These are phyloP conservation scores for Lagocephalus sceleratus DNA, from an alignment of 2,797 vertebrate species.

Conservation along the genomic window DNA sequence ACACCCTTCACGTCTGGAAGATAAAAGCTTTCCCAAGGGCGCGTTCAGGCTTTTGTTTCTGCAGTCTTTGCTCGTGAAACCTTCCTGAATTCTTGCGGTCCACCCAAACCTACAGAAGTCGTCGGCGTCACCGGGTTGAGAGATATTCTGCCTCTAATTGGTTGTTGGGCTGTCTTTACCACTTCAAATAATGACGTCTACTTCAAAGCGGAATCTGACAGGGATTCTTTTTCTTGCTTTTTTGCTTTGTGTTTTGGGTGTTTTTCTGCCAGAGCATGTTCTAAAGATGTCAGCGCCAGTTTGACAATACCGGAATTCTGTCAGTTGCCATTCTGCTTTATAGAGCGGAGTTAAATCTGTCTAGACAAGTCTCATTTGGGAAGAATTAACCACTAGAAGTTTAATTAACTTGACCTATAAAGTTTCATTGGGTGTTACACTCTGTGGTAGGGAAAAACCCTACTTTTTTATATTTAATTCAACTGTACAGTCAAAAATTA, in stretches of 20 bases:
- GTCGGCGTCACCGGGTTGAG: conserved; percentile 35
- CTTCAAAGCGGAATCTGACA: conserved; percentile 62
- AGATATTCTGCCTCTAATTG: conserved; percentile 57
- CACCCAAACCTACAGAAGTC: conserved; percentile 24
- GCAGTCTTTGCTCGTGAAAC: conserved; percentile 13
- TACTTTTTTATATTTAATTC: conserved; percentile 24
- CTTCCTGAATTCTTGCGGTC: conserved; percentile 14
- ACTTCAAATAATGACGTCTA: conserved; percentile 59
- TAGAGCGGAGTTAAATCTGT: conserved; percentile 30
- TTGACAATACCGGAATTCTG: conserved; percentile 35
- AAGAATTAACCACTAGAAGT: conserved; percentile 52
- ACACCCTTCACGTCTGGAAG: conserved; percentile 33
- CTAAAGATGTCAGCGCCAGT: neutral
- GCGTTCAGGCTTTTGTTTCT: conserved; percentile 7
- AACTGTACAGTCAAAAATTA: conserved; percentile 12
- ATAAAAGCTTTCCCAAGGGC: conserved; percentile 52
- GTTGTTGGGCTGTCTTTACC: conserved; percentile 57
- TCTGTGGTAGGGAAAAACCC: too few relatives aligned
- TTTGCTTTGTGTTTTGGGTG: conserved; percentile 22
- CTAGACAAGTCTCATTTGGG: conserved; percentile 56
- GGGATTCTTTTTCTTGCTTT: conserved; percentile 46
- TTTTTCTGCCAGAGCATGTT: neutral
- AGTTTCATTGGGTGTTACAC: conserved; percentile 21
- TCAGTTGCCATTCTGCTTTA: conserved; percentile 50
- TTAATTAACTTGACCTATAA: conserved; percentile 66